Percentiles rank a stretch among this genome's conserved stretches.
These are phyloP conservation scores for Diarsia dahlii DNA, from an alignment of 2,888 invertebrate species.

Conservation along the genomic window DNA sequence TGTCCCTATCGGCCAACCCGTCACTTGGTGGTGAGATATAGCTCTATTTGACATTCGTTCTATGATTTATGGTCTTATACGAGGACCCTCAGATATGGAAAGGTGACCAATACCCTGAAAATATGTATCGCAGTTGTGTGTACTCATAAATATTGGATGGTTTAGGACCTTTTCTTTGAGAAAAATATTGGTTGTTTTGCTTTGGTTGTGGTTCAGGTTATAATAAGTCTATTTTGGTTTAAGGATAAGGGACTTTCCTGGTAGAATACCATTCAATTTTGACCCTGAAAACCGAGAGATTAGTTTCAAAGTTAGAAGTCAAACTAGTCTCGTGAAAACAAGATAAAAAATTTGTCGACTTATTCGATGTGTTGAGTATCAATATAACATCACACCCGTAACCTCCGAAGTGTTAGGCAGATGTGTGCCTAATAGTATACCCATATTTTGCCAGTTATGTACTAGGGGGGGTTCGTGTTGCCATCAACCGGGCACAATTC, in stretches of 20 bases:
- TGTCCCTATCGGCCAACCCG: conserved; percentile 32
- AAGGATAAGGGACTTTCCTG: not conserved
- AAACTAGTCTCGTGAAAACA: too few relatives aligned
- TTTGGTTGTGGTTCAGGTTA: not conserved
- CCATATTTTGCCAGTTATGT: too few relatives aligned
- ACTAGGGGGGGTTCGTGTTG: too few relatives aligned
- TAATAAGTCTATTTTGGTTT: not conserved
- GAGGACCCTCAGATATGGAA: conserved; percentile 42
- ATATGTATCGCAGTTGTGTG: conserved; percentile 6
- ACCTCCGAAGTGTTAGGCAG: too few relatives aligned
- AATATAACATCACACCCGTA: too few relatives aligned
- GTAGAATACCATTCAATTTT: not conserved
- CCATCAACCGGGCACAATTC: too few relatives aligned
- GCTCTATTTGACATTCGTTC: conserved; percentile 59
- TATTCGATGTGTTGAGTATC: too few relatives aligned
- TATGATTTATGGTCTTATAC: conserved; percentile 57
- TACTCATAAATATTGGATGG: conserved; percentile 1
- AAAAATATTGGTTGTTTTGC: not conserved
- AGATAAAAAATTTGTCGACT: too few relatives aligned
- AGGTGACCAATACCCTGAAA: conserved; percentile 47
- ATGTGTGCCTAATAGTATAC: too few relatives aligned
- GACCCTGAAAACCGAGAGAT: too few relatives aligned
- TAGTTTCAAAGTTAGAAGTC: too few relatives aligned
- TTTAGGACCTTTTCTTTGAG: not conserved
- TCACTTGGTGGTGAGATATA: conserved; percentile 61